These are phyloP conservation scores for Sternotherus odoratus DNA, from an alignment of 2,797 vertebrate genomes.

Conservation along the genomic window DNA sequence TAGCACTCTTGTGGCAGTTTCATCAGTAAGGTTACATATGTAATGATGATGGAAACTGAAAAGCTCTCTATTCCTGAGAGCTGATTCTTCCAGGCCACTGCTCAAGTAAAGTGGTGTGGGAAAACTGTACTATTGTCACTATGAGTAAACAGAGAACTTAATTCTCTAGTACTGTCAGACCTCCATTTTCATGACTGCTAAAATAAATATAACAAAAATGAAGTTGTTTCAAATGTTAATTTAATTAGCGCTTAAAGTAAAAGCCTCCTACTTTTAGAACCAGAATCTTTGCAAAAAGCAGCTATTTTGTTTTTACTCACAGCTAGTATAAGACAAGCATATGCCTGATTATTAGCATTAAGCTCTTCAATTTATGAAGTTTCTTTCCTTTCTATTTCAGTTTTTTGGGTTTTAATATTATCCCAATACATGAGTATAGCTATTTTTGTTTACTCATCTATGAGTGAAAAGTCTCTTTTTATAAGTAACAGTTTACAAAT, in stretches of 20 bases:
- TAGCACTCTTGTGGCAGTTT: background rate
- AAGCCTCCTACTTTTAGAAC: background rate
- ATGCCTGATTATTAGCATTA: background rate
- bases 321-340: background rate
- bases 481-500: constrained; percentile 19
- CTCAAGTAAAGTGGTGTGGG: background rate
- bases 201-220: background rate
- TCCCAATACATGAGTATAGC: background rate
- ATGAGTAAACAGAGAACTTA: background rate
- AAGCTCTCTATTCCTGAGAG: background rate
- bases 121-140: background rate
- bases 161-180: background rate
- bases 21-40: background rate
- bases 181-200: background rate
- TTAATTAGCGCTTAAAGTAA: background rate
- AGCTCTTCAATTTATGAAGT: background rate
- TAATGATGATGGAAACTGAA: background rate
- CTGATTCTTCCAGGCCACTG: background rate
- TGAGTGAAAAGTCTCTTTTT: background rate
- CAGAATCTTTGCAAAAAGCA: background rate
- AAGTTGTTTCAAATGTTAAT: background rate
- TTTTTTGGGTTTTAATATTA: constrained; percentile 1
- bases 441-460: constrained; percentile 11
- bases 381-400: constrained; percentile 4
- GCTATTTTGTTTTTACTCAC: background rate